These are phyloP conservation scores for Panthera uncia DNA, from an alignment of 2,113 vertebrate species.

Conservation along the genomic window DNA sequence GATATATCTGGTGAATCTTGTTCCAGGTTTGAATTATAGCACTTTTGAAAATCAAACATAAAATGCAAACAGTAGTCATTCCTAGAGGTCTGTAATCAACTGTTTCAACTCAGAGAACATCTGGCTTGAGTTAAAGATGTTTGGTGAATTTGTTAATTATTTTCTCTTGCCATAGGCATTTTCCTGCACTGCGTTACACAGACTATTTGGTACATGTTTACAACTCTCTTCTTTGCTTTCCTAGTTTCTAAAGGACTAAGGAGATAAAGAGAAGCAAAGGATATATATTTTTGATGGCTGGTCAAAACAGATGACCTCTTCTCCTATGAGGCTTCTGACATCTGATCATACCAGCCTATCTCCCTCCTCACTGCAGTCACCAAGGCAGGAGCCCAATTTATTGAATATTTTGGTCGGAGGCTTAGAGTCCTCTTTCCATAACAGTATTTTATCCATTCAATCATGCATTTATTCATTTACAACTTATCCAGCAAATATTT, in stretches of 20 bases:
- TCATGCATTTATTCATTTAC: background rate
- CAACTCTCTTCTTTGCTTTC: background rate
- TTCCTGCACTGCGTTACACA: background rate
- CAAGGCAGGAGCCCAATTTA: background rate
- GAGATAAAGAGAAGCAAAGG: background rate
- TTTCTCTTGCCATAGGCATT: background rate
- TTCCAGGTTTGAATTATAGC: background rate
- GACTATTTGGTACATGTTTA: background rate
- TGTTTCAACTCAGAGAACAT: background rate
- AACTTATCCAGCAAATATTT: background rate
- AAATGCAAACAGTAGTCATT: background rate
- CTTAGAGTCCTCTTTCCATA: background rate
- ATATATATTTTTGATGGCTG: background rate
- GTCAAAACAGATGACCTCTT: background rate
- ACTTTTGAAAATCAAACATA: constrained; percentile 7
- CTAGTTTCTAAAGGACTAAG: constrained; percentile 4
- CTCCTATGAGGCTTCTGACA: background rate
- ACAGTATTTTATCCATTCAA: constrained; percentile 1
- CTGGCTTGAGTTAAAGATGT: background rate
- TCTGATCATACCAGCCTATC: background rate
- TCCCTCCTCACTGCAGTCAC: background rate
- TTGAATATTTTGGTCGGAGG: background rate
- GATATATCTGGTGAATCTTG: background rate
- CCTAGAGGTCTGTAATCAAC: background rate
- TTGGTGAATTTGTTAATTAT: background rate